These are phyloP conservation scores for Cactoblastis cactorum DNA, from an alignment of 2,888 invertebrate genomes.

Conservation along the genomic window DNA sequence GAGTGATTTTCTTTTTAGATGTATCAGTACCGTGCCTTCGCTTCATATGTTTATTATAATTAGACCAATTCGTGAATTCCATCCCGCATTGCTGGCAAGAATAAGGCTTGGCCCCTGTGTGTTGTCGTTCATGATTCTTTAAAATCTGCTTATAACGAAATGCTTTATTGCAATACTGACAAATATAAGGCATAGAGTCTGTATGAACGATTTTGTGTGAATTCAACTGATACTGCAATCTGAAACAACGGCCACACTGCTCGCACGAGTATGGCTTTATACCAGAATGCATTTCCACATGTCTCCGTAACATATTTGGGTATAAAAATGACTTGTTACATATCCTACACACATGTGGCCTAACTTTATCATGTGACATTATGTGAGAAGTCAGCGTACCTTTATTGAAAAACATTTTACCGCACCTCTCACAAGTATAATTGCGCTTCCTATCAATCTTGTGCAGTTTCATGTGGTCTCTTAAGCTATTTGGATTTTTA, in stretches of 20 bases:
- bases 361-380: conserved; percentile 59
- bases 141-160: conserved; percentile 87
- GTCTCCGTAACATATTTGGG: conserved; percentile 64
- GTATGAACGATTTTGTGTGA: conserved; percentile 88
- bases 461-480: conserved; percentile 81
- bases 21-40: conserved; percentile 80
- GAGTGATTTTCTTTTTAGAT: conserved; percentile 74
- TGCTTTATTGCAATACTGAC: conserved; percentile 86
- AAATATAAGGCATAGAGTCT: conserved; percentile 87
- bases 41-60: conserved; percentile 91
- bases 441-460: conserved; percentile 63
- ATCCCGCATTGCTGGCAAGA: conserved; percentile 84
- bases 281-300: conserved; percentile 69
- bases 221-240: conserved; percentile 85
- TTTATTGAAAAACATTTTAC: conserved; percentile 68
- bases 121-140: conserved; percentile 86
- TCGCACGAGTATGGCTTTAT: conserved; percentile 67
- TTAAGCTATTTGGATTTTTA: conserved; percentile 46
- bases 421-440: conserved; percentile 68
- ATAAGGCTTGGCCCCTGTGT: conserved; percentile 85
- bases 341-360: conserved; percentile 57
- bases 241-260: conserved; percentile 64
- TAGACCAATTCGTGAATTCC: conserved; percentile 90
- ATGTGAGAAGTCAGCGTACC: conserved; percentile 67
- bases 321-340: conserved; percentile 61